Base-by-base conservation (phyloP, 2,113 vertebrate species). In the Paradoxurus hermaphroditus region DNA sequence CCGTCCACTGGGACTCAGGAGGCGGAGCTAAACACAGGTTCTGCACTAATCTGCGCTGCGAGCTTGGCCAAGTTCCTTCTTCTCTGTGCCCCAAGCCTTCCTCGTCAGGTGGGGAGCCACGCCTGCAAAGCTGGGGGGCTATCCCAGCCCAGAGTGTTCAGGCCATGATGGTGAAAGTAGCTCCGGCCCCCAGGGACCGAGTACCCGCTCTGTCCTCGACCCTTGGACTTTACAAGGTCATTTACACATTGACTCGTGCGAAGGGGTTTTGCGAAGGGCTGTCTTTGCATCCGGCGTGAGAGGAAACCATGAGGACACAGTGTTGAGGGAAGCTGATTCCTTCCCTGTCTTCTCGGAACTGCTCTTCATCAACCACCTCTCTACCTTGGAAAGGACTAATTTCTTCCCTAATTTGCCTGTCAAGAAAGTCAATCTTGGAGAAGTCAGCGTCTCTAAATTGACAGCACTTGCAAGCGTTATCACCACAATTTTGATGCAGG, bases 161-260 rank as follows among this genome's bases (percentile, higher is more conserved):
- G 73, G 49, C 31, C 46, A 46, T 44, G 68, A 77, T 0, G 1
- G 13, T 16, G 63, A 21, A 2, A 29, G 7, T 2, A 79, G 3
- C 5, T 16, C 6, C 27, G 44, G 16, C 0, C 10, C 27, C 44
- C 10, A 3, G 23, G 7, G 2, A 4, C 53, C 0, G 10, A 44
- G 56, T 0, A 2, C 39, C 31, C 10, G 18, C 10, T 49, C 1
- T 0, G 21, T 1, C 4, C 3, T 36, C 70, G 0, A 0, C 1
- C 1, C 8, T 1, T 7, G 67, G 7, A 14, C 19, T 31, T 10
- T 4, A 25, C 41, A 18, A 10, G 1, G 19, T 39, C 18, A 19
- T n/a, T 44, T 19, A n/a, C 12, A 11, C 53, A 23, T 6, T 0
- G 25, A 29, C 31, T 10, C 23, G 0, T 1, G 5, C 10, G 8